Conservation (phyloP, 2,888 invertebrate species). For the Lithophane leautieri region DNA sequence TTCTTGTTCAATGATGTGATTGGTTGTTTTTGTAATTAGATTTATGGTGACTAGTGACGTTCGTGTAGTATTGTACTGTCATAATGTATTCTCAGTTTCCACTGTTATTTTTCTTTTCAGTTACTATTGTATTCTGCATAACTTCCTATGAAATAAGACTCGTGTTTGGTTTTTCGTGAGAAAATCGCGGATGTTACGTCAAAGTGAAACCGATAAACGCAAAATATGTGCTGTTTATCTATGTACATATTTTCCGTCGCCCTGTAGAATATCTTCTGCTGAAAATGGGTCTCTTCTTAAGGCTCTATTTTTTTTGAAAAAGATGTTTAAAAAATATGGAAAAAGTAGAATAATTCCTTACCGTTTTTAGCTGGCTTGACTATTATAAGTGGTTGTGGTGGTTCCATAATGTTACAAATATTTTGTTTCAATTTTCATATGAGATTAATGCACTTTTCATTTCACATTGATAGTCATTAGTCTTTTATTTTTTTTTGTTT, state of each 20-base stretch:
- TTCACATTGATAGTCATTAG: slow-evolving; percentile 14
- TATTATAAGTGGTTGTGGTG: slow-evolving; percentile 40
- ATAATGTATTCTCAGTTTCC: slow-evolving; percentile 1
- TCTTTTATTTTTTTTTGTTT: neutral
- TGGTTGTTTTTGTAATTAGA: slow-evolving; percentile 1
- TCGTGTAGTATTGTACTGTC: slow-evolving; percentile 9
- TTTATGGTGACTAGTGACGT: slow-evolving; percentile 2
- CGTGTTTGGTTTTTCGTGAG: neutral
- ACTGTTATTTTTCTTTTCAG: slow-evolving; percentile 3
- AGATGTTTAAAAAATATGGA: neutral
- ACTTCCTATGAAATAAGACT: slow-evolving; percentile 24
- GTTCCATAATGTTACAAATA: slow-evolving; percentile 42
- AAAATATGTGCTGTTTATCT: neutral
- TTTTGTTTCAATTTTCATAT: slow-evolving; percentile 10
- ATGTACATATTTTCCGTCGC: too few relatives aligned
- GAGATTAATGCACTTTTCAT: slow-evolving; percentile 21
- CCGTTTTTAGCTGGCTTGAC: slow-evolving; percentile 48
- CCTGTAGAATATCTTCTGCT: neutral
- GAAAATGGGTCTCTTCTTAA: neutral
- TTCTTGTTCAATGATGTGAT: slow-evolving; percentile 19
- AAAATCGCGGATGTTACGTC: slow-evolving; percentile 15
- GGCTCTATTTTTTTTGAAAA: neutral
- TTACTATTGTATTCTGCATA: neutral
- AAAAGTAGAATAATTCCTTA: slow-evolving; percentile 23
- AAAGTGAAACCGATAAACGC: neutral